These are phyloP conservation scores for Andrena flavipes DNA, from an alignment of 2,888 invertebrate genomes.

Conservation along the genomic window DNA sequence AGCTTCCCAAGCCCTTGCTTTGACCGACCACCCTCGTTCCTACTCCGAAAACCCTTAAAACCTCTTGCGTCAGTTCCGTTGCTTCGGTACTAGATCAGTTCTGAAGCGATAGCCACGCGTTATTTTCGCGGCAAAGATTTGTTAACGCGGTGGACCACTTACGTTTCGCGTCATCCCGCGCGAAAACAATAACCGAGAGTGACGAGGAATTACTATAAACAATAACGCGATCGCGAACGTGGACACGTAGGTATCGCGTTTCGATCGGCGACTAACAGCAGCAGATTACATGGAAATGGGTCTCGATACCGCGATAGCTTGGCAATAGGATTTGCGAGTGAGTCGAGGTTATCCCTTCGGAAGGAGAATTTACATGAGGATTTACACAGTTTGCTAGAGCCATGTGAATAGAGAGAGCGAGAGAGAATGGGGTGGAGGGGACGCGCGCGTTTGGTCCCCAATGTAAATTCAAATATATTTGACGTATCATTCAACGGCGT, in stretches of 20 bases:
- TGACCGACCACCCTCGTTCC: too few species aligned
- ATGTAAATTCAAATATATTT: conserved; percentile 61
- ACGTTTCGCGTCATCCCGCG: background rate
- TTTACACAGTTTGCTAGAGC: conserved; percentile 60
- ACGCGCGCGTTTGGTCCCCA: conserved; percentile 2
- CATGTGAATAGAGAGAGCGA: conserved; percentile 22
- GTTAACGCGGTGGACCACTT: background rate
- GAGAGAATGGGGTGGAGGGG: background rate
- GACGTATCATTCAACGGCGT: conserved; percentile 47
- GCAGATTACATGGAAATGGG: conserved; percentile 70
- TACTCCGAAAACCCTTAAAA: too few species aligned
- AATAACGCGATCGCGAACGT: conserved; percentile 25
- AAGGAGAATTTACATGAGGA: conserved; percentile 73
- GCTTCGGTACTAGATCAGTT: too few species aligned
- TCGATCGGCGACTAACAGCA: conserved; percentile 58
- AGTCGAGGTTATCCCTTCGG: conserved; percentile 63
- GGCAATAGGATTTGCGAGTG: conserved; percentile 69
- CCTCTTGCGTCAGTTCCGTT: too few species aligned
- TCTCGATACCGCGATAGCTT: conserved; percentile 63
- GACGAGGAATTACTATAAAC: conserved; percentile 65
- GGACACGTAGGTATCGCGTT: conserved; percentile 33
- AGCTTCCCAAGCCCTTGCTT: too few species aligned
- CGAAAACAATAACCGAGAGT: conserved; percentile 29
- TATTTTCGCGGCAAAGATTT: too few species aligned
- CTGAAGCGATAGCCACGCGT: too few species aligned